phyloP scores from a whole-genome alignment of 1,140 invertebrate genomes.

The Drosophila seguyi region DNA sequence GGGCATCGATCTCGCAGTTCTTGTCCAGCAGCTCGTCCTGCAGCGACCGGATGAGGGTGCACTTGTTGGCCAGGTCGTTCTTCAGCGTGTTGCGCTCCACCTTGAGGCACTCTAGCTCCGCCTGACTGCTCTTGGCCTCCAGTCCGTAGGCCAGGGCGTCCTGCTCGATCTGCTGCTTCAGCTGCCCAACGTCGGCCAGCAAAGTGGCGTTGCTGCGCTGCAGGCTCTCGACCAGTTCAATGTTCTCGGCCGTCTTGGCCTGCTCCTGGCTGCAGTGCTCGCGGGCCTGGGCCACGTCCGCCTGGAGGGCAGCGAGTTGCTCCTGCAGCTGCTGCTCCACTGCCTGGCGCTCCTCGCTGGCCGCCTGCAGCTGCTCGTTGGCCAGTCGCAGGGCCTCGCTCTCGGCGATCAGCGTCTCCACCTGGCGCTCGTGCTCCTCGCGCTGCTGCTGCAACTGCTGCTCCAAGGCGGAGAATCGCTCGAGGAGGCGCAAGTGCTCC shows the following conservation, averaged over 20 bases:
- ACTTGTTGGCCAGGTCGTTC: slow-evolving; percentile 84
- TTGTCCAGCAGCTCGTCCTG: slow-evolving; percentile 84
- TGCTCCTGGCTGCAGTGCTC: slow-evolving; percentile 50
- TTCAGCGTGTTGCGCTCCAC: slow-evolving; percentile 84
- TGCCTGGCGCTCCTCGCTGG: slow-evolving; percentile 48
- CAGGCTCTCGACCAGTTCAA: slow-evolving; percentile 65
- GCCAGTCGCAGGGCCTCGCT: slow-evolving; percentile 69
- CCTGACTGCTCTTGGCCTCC: slow-evolving; percentile 68
- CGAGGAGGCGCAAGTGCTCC: slow-evolving; percentile 52
- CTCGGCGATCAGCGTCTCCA: slow-evolving; percentile 64
- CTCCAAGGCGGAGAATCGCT: slow-evolving; percentile 58
- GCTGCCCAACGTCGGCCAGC: slow-evolving; percentile 50
- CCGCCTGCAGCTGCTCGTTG: slow-evolving; percentile 62
- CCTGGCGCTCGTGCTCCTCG: slow-evolving; percentile 63
- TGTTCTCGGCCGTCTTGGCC: slow-evolving; percentile 54
- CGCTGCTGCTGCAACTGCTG: slow-evolving; percentile 64
- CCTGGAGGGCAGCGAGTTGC: slow-evolving; percentile 59
- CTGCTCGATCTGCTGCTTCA: slow-evolving; percentile 78
- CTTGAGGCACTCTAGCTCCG: slow-evolving; percentile 76
- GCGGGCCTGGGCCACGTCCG: slow-evolving; percentile 57
- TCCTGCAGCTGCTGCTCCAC: slow-evolving; percentile 39
- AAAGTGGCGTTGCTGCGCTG: slow-evolving; percentile 67
- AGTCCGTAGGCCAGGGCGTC: slow-evolving; percentile 77
- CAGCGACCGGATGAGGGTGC: slow-evolving; percentile 75
- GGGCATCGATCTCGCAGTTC: slow-evolving; percentile 80